Conservation (phyloP, 2,888 invertebrate genomes). For the Pollenia labialis region DNA sequence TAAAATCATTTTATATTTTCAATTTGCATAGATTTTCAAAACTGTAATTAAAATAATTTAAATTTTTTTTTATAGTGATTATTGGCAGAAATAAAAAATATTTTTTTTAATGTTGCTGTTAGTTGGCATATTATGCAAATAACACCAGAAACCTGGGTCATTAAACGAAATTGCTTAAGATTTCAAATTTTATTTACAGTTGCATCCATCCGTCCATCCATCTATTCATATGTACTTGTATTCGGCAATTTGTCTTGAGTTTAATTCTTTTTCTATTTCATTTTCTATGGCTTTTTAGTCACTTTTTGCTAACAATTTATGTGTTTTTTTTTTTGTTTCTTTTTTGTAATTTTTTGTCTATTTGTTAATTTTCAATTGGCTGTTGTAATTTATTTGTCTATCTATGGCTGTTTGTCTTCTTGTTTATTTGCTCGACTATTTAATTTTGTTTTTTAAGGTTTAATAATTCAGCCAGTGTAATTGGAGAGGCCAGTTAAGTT, state of each 20-base stretch:
- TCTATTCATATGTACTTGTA: slow-evolving; percentile 1
- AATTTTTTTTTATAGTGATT: neutral
- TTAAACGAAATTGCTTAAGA: slow-evolving; percentile 34
- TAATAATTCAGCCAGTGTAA: neutral
- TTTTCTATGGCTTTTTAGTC: neutral
- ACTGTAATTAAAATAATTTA: neutral
- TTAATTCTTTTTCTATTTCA: neutral
- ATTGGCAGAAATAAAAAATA: neutral
- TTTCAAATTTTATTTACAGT: slow-evolving; percentile 27
- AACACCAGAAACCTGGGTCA: slow-evolving; percentile 22
- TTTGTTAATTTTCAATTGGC: slow-evolving; percentile 31
- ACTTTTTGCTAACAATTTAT: neutral
- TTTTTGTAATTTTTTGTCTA: slow-evolving; percentile 24
- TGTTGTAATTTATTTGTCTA: slow-evolving; percentile 41
- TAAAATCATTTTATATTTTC: neutral
- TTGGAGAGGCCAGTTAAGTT: neutral
- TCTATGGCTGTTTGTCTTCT: slow-evolving; percentile 1
- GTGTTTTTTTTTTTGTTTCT: neutral
- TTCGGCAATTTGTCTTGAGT: slow-evolving; percentile 24
- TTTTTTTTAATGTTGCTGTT: neutral
- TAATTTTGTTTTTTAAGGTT: neutral
- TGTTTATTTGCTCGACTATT: neutral
- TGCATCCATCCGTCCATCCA: neutral
- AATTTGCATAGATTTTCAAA: slow-evolving; percentile 2
- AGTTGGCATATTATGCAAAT: slow-evolving; percentile 9